A percentile compares a stretch with the other conserved stretches of the same genome.
These are phyloP conservation scores for Pachycephus smyrnensis DNA, from an alignment of 2,888 invertebrate species.

Conservation along the genomic window DNA sequence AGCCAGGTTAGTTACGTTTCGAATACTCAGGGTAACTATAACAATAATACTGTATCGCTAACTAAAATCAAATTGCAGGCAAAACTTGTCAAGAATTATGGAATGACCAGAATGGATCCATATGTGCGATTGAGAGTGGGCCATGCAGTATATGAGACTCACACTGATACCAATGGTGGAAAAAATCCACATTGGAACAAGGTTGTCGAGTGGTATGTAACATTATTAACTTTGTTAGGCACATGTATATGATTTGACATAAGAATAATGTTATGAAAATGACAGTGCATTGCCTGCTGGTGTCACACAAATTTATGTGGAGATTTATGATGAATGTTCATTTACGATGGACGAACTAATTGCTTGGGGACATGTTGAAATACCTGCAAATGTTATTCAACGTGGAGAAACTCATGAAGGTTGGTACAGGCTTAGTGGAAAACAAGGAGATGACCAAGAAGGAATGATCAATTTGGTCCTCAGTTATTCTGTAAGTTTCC, in stretches of 20 bases:
- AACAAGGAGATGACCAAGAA: conserved; percentile 94
- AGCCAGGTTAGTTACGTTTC: conserved; percentile 70
- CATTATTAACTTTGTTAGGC: background rate
- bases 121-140: conserved; percentile 94
- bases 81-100: conserved; percentile 94
- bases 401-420: conserved; percentile 93
- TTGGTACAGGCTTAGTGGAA: conserved; percentile 94
- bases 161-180: conserved; percentile 93
- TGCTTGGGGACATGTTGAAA: conserved; percentile 92
- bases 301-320: conserved; percentile 88
- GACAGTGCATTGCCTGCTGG: conserved; percentile 86
- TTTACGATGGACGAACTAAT: conserved; percentile 96
- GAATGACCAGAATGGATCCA: conserved; percentile 95
- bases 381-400: conserved; percentile 81
- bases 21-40: background rate
- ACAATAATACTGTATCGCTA: conserved; percentile 2
- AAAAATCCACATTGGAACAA: conserved; percentile 97
- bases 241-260: background rate
- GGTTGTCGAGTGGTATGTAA: conserved; percentile 85
- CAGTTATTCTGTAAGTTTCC: conserved; percentile 76
- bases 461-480: conserved; percentile 93
- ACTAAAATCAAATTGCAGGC: conserved; percentile 69
- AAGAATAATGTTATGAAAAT: conserved; percentile 18
- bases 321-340: conserved; percentile 97
- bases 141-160: conserved; percentile 95